phyloP scores from a whole-genome alignment of 35 echinoderm and acorn worm genomes.

The Patiria miniata region DNA sequence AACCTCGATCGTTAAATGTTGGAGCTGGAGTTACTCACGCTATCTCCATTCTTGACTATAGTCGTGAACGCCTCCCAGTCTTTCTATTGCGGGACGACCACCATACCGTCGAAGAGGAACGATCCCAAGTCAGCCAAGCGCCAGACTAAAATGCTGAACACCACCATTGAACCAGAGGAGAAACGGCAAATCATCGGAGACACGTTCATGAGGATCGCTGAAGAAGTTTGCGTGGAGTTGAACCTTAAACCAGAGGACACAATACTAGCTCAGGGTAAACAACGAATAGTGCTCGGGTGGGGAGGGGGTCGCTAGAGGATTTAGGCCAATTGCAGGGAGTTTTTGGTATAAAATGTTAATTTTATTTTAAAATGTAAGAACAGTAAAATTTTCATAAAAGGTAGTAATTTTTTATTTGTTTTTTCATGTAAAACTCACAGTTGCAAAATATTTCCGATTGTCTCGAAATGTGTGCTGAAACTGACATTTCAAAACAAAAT shows the following conservation, averaged over 20 bases:
- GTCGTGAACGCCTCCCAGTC: conserved; percentile 83
- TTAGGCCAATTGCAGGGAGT: not conserved
- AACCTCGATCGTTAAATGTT: no score
- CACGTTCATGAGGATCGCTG: conserved; percentile 90
- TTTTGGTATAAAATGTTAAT: no score
- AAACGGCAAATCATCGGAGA: conserved; percentile 89
- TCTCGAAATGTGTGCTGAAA: no score
- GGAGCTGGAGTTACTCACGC: not conserved
- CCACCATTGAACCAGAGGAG: conserved; percentile 78
- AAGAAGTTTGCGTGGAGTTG: conserved; percentile 87
- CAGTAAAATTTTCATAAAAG: no score
- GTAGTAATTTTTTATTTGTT: no score
- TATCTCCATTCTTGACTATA: conserved; percentile 32
- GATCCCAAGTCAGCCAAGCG: conserved; percentile 70
- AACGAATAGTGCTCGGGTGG: no score
- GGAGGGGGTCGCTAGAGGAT: not conserved
- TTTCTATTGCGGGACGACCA: conserved; percentile 88
- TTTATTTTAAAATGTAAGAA: no score
- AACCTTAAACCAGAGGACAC: conserved; percentile 81
- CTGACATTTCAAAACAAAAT: no score
- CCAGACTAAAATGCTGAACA: conserved; percentile 79
- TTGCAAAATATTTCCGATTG: no score
- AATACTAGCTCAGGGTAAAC: conserved; percentile 83
- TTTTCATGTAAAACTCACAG: no score
- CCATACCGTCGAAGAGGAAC: conserved; percentile 69